Base-by-base conservation (phyloP, 2,797 vertebrate genomes). In the Podarcis siculus region DNA sequence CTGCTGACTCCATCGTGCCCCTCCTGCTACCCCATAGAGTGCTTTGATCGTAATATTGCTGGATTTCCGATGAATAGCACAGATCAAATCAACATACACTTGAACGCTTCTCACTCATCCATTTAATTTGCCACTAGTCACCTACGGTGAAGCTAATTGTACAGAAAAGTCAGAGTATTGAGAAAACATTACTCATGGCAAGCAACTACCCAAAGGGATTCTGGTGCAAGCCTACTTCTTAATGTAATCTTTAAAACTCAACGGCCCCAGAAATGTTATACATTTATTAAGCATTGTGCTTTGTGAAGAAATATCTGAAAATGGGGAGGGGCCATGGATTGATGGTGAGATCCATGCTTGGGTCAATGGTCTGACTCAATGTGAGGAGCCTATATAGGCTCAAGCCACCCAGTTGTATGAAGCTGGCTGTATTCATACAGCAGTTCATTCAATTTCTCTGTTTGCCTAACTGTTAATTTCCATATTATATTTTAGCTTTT, bases 51-150 rank as follows among this genome's bases (percentile, higher is more conserved):
- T 87, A 93, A 92, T 45, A 90, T 89, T 0, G 69, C 89, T 90
- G 93, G 91, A 94, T 93, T 95, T 85, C 86, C 93, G 93, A 95
- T 94, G 92, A 95, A 95, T 93, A 93, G 91, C 90, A 92, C 42
- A 15, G 91, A 89, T 94, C 61, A 64, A 5, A 64, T 64, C 91
- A 90, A 93, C 93, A 94, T 94, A 82, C 85, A 94, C 93, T 95
- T 84, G 92, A 86, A 84, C 90, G 91, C 91, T 92, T 95, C 94
- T 94, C 92, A 86, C 88, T 93, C 94, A 90, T 71, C 92, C 93
- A 94, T 95, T 94, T 93, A 94, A 95, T 91, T 95, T 89, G 91
- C 89, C 94, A 94, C 94, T 94, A 95, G 95, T 92, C 94, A 95
- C 93, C 94, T 93, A 94, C 91, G 91, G 93, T 89, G 94, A 94